Conservation (phyloP, 2,888 invertebrate genomes). For the Eubasilissa splendida region DNA sequence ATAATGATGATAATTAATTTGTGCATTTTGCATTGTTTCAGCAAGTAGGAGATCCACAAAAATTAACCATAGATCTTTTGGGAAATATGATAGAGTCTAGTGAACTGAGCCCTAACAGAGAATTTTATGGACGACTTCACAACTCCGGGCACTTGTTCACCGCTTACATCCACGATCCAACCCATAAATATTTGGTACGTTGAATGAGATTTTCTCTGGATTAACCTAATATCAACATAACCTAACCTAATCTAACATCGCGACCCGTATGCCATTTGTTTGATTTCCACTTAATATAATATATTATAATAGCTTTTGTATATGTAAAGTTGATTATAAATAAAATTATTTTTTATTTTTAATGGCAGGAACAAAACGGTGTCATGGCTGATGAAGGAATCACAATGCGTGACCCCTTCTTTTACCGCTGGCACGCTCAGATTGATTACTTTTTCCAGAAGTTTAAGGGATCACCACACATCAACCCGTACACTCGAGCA, state of each 20-base stretch:
- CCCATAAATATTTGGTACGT: slow-evolving; percentile 72
- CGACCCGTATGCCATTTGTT: too few species aligned
- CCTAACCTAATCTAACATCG: too few species aligned
- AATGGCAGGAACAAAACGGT: slow-evolving; percentile 79
- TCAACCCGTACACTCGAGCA: slow-evolving; percentile 64
- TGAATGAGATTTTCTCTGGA: too few species aligned
- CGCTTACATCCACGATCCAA: slow-evolving; percentile 76
- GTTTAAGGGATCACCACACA: slow-evolving; percentile 73
- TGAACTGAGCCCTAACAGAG: slow-evolving; percentile 69
- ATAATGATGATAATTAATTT: too few species aligned
- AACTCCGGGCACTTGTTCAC: slow-evolving; percentile 76
- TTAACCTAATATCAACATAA: too few species aligned
- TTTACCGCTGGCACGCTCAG: slow-evolving; percentile 89
- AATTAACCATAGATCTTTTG: slow-evolving; percentile 73
- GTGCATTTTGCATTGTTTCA: slow-evolving; percentile 55
- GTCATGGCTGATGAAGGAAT: slow-evolving; percentile 88
- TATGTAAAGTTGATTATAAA: neutral
- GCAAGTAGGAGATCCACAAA: slow-evolving; percentile 64
- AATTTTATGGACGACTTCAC: slow-evolving; percentile 75
- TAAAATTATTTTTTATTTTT: neutral
- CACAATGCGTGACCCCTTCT: slow-evolving; percentile 89
- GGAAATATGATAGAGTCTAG: slow-evolving; percentile 76
- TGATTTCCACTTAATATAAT: neutral
- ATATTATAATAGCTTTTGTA: neutral
- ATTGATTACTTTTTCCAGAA: slow-evolving; percentile 83